Evolutionary conservation across 1,140 invertebrate species (phyloP).

Genomic region (Notospermus geniculatus): DNA sequence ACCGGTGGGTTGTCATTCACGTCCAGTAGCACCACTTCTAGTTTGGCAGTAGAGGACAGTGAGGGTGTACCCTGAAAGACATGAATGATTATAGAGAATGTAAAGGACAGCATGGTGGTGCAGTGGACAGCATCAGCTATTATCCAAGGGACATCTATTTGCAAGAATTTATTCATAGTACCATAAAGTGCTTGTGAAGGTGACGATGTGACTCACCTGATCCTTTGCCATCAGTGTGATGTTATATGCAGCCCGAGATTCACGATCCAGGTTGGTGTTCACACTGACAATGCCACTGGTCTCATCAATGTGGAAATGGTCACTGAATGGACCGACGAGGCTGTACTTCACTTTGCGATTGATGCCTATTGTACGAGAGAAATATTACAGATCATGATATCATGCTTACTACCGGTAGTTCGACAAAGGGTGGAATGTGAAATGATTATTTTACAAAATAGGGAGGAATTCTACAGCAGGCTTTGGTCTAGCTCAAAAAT

Average conservation of each 20-base stretch:
- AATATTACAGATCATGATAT: too few species aligned
- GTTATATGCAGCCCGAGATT: conserved; percentile 53
- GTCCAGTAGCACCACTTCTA: conserved; percentile 73
- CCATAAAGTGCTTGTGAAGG: too few species aligned
- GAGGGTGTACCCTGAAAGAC: background rate
- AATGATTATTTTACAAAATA: too few species aligned
- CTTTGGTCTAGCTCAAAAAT: background rate
- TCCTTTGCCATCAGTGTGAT: conserved; percentile 45
- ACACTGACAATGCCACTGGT: conserved; percentile 85
- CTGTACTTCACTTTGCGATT: conserved; percentile 83
- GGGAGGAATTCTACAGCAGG: too few species aligned
- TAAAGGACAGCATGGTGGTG: background rate
- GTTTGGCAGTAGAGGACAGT: conserved; percentile 60
- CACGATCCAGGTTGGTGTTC: conserved; percentile 78
- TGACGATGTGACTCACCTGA: conserved; percentile 38
- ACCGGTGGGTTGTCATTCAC: conserved; percentile 94
- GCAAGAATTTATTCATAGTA: too few species aligned
- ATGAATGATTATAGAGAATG: conserved; percentile 3
- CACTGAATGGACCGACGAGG: conserved; percentile 65
- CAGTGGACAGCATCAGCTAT: background rate
- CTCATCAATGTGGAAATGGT: conserved; percentile 82
- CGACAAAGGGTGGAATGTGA: too few species aligned
- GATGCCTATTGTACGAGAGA: conserved; percentile 63
- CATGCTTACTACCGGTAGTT: too few species aligned
- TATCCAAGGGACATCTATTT: background rate